Conservation (phyloP, 2,113 vertebrate genomes). For the Cavia porcellus region DNA sequence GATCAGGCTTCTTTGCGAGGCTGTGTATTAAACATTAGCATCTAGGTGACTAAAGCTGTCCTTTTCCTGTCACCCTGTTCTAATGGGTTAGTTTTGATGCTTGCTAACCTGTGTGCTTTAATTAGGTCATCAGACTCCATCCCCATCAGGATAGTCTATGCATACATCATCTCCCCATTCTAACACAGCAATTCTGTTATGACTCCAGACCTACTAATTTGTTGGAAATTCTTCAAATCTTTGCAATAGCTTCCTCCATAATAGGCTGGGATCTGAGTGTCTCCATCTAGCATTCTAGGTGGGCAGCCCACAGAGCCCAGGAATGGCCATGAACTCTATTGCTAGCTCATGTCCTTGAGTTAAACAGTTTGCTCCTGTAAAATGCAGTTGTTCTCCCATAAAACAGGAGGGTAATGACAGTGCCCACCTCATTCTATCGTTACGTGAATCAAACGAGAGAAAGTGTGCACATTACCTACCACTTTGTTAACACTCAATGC, state of each 20-base stretch:
- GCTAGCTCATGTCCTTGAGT: constrained; percentile 26
- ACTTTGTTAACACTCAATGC: constrained; percentile 63
- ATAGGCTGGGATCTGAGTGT: neutral
- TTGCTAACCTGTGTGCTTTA: constrained; percentile 7
- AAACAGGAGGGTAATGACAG: constrained; percentile 40
- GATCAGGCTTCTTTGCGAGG: neutral
- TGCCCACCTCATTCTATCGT: constrained; percentile 28
- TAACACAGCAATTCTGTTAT: constrained; percentile 8
- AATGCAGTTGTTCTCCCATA: constrained; percentile 50
- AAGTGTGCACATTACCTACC: neutral
- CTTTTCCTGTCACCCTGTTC: neutral
- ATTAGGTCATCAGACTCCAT: constrained; percentile 8
- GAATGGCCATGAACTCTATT: neutral
- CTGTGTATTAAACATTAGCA: neutral
- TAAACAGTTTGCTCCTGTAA: constrained; percentile 61
- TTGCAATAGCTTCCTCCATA: neutral
- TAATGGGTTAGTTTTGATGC: neutral
- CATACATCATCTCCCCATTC: neutral
- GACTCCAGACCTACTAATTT: neutral
- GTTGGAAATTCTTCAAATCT: constrained; percentile 4
- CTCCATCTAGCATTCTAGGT: neutral
- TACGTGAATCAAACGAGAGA: neutral
- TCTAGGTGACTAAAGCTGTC: neutral
- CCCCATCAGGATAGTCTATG: neutral
- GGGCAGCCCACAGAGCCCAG: neutral